phyloP scores from a whole-genome alignment of 2,113 vertebrate species.

The Osmerus eperlanus region DNA sequence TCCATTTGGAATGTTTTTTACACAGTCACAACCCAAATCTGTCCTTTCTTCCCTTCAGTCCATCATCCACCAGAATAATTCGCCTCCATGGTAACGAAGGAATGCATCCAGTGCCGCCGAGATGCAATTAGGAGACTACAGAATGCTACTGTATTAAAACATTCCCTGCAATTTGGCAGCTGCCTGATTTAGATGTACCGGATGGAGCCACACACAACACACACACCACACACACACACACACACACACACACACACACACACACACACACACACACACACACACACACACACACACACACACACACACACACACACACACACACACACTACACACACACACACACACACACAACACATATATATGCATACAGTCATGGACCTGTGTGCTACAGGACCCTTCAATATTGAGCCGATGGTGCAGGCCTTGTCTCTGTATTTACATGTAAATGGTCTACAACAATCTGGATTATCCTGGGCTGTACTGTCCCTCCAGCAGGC shows the following conservation, averaged over 20 bases:
- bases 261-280: constrained; percentile 56
- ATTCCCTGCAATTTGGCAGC: constrained; percentile 72
- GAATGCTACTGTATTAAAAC: constrained; percentile 75
- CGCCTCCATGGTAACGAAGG: constrained; percentile 37
- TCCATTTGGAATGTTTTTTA: background rate
- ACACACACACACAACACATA: constrained; percentile 50
- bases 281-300: constrained; percentile 54
- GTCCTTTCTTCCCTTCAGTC: background rate
- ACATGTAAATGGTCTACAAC: constrained; percentile 80
- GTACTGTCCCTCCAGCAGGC: constrained; percentile 61
- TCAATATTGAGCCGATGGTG: constrained; percentile 77
- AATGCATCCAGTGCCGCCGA: constrained; percentile 66
- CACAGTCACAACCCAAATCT: background rate
- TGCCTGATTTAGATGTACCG: constrained; percentile 69
- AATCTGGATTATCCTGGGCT: constrained; percentile 70
- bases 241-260: constrained; percentile 57
- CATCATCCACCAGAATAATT: background rate
- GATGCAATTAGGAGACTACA: constrained; percentile 68
- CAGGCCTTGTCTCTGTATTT: constrained; percentile 75
- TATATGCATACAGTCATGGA: constrained; percentile 50
- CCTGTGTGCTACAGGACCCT: constrained; percentile 67
- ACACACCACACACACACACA: constrained; percentile 53
- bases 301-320: constrained; percentile 54
- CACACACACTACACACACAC: constrained; percentile 56
- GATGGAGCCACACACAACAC: constrained; percentile 69